A percentile compares a stretch with the other conserved stretches of the same genome.
Evolutionary conservation across 2,113 vertebrate genomes (phyloP).

Genomic region (Clarias macrocephalus): DNA sequence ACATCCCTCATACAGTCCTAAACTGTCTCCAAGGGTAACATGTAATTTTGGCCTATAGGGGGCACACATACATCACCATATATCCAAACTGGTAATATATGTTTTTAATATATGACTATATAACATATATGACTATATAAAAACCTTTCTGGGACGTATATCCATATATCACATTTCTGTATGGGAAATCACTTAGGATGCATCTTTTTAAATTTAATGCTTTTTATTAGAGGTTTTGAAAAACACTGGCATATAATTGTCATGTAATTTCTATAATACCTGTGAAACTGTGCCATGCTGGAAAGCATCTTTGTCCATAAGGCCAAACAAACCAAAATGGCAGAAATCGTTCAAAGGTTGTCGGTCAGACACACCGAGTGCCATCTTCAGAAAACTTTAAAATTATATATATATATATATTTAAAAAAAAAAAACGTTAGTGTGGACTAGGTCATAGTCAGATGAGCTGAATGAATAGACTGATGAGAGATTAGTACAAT

Average conservation of each 20-base stretch:
- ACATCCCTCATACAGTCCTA: no score
- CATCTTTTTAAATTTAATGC: background rate
- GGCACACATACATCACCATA: no score
- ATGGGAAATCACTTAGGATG: background rate
- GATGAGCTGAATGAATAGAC: constrained; percentile 1
- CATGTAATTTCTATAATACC: background rate
- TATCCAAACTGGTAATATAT: no score
- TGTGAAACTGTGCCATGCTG: background rate
- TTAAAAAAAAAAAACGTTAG: no score
- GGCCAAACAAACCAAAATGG: background rate
- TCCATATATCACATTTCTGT: no score
- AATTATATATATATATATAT: no score
- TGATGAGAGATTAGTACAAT: constrained; percentile 47
- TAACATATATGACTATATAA: no score
- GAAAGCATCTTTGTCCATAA: background rate
- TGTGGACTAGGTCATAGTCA: background rate
- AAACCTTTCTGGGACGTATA: no score
- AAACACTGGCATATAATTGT: background rate
- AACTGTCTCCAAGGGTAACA: no score
- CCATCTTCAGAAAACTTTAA: background rate
- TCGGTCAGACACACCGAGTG: background rate
- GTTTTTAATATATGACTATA: no score
- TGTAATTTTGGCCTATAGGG: no score
- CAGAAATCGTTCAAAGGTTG: background rate
- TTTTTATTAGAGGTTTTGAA: background rate